Evolutionary conservation across 2,113 vertebrate species (phyloP).

Genomic region (Ceyx cyanopectus): DNA sequence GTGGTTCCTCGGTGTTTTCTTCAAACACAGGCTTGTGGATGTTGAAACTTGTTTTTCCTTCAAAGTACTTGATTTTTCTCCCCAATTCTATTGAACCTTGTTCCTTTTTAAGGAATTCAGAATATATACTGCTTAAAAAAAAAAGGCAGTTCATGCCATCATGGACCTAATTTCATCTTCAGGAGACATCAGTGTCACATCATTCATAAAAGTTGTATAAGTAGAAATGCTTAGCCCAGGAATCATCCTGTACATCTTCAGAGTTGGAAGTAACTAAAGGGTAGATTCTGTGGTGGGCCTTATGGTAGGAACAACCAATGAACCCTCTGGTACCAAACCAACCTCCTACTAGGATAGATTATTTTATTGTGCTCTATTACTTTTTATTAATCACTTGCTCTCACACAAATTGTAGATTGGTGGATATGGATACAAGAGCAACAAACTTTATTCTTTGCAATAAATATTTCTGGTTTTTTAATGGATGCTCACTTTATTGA

Average conservation of each 20-base stretch:
- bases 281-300: neutral
- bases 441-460: neutral
- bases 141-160: neutral
- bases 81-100: neutral
- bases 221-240: neutral
- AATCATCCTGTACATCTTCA: neutral
- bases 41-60: neutral
- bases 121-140: neutral
- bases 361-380: neutral
- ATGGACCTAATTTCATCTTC: neutral
- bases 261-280: neutral
- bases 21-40: neutral
- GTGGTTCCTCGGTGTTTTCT: neutral
- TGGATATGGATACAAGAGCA: slow-evolving; percentile 72
- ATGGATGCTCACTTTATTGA: neutral
- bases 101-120: neutral
- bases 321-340: neutral
- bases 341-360: neutral
- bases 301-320: neutral
- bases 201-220: neutral
- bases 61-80: neutral
- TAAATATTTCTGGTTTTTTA: neutral
- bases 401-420: slow-evolving; percentile 20
- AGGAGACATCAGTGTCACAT: neutral
- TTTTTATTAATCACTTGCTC: neutral